Evolutionary conservation across 2,888 invertebrate genomes (phyloP), one percentile per base, ranked within the genome.

Genomic region (Diarsia dahlii): DNA sequence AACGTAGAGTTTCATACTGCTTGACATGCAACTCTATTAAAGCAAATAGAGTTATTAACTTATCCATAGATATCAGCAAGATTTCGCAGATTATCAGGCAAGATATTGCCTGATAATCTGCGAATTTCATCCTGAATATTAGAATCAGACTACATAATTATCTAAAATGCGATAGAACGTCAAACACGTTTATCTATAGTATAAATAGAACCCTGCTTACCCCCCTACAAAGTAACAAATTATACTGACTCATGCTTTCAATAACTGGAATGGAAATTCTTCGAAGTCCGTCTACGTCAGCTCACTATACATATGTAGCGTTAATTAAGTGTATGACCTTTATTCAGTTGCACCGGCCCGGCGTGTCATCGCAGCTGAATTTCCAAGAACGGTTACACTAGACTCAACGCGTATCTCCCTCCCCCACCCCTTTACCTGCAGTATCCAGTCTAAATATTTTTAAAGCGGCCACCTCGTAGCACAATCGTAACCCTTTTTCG

Each of bases 371-470:
- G 58, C 48, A 71, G 63, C 75, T 81, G 81, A 84, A 84, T 50
- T 81, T 74, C 58, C 81, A 74, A 54, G 85, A 84, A 68, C 70
- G 34, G 76, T 71, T 81, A 84, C 85, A 81, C 85, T 81, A 81
- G 85, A 84, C 85, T 54, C 58, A 56, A 48, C 62, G 58, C 70
- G 81, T 74, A 62, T 48, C 75, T 52, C 63, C 45, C n/a, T n/a
- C 18, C 63, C 67, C 70, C 64, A 45, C 68, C 54, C 63, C 46
- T 74, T 74, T 74, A 75, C 81, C 75, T 84, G 85, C 81, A 81
- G 67, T 71, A 60, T 74, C 63, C 70, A 74, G 74, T 68, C 65
- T 50, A 66, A 80, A 81, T 74, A 84, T 74, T 81, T 80, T 84
- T 66, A 39, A 58, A 23, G 58, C 34, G 60, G 50, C 28, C 45